Percentiles rank a stretch among this genome's conserved stretches.
Evolutionary conservation across 2,113 vertebrate genomes (phyloP).

Genomic region (Heloderma charlesbogerti): DNA sequence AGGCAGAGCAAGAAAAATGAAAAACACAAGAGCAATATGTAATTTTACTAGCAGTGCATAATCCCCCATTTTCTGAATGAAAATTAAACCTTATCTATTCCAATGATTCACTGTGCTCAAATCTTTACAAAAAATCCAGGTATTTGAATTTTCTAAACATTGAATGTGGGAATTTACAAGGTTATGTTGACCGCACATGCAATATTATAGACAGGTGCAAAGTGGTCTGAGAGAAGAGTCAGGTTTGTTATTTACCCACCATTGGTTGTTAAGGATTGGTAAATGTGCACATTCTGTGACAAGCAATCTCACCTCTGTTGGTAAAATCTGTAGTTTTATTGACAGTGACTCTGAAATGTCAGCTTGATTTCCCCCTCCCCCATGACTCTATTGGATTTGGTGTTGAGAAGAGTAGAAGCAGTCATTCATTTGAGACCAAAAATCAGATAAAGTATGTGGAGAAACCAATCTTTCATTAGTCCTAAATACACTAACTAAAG

Average conservation of each 20-base stretch:
- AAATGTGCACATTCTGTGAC: not conserved
- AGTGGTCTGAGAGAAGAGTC: not conserved
- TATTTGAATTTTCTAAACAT: not conserved
- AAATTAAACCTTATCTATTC: not conserved
- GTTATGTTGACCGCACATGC: not conserved
- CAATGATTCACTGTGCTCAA: not conserved
- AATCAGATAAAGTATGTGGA: not conserved
- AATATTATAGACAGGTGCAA: not conserved
- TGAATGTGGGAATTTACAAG: not conserved
- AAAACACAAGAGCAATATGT: not conserved
- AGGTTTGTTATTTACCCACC: not conserved
- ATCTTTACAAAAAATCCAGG: not conserved
- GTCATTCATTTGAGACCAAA: not conserved
- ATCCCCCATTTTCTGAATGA: not conserved
- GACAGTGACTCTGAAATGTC: not conserved
- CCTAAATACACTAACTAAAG: not conserved
- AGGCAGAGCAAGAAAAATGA: not conserved
- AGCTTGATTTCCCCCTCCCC: not conserved
- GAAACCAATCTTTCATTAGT: not conserved
- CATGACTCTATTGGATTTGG: not conserved
- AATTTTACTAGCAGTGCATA: not conserved
- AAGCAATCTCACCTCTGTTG: not conserved
- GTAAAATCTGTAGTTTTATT: slow-evolving; percentile 9
- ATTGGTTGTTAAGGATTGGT: not conserved
- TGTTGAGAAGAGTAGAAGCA: not conserved